A percentile compares a stretch with the other conserved stretches of the same genome.
Evolutionary conservation across 2,888 invertebrate genomes (phyloP).

Genomic region (Yponomeuta malinellus): DNA sequence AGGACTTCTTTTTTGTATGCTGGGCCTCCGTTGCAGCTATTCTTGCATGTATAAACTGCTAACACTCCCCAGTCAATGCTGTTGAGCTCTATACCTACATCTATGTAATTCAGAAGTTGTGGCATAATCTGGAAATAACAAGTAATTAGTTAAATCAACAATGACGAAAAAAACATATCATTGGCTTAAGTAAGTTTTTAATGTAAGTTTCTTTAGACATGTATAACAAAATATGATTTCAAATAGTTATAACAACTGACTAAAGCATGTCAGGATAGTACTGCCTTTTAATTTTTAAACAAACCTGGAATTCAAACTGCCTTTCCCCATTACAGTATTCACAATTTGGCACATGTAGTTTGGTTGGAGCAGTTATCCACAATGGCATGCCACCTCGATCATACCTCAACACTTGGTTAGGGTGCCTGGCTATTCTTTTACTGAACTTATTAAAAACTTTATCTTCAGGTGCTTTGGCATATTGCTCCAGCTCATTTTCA

Average conservation of each 20-base stretch:
- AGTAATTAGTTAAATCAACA: constrained; percentile 5
- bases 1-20: constrained; percentile 86
- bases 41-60: constrained; percentile 88
- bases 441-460: constrained; percentile 86
- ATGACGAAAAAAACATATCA: too few relatives aligned
- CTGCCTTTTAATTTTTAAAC: neutral
- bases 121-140: constrained; percentile 83
- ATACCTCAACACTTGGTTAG: constrained; percentile 90
- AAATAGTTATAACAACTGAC: too few relatives aligned
- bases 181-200: too few relatives aligned
- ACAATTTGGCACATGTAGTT: constrained; percentile 80
- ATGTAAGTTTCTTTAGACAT: too few relatives aligned
- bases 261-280: too few relatives aligned
- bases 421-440: constrained; percentile 79
- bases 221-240: too few relatives aligned
- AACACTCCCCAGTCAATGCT: constrained; percentile 94
- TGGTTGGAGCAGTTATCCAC: constrained; percentile 83
- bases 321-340: constrained; percentile 83
- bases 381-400: constrained; percentile 85
- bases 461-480: constrained; percentile 81
- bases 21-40: constrained; percentile 80
- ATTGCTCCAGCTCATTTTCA: constrained; percentile 82
- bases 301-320: constrained; percentile 92
- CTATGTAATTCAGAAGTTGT: constrained; percentile 82
- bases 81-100: constrained; percentile 76